These are phyloP conservation scores for Myoxocephalus aenaeus DNA, from an alignment of 2,797 vertebrate species.

Conservation along the genomic window DNA sequence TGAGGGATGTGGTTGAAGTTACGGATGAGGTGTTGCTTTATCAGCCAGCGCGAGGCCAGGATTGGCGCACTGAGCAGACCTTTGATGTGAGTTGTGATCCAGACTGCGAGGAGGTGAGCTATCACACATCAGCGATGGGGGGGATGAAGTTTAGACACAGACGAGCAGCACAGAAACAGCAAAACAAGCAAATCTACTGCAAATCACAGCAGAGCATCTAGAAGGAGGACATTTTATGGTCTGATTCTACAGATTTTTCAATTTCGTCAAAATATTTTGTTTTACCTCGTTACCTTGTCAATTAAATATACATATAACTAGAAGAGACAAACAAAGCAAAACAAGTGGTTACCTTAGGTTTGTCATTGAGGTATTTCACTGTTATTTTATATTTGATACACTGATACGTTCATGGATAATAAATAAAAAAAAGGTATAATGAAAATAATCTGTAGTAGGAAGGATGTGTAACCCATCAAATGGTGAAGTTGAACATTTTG, in stretches of 20 bases:
- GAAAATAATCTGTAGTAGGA: background rate
- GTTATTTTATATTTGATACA: background rate
- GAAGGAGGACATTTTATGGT: background rate
- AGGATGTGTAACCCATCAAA: background rate
- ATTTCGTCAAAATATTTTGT: background rate
- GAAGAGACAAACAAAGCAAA: background rate
- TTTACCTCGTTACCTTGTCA: background rate
- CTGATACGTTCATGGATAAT: background rate
- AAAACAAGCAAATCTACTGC: slow-evolving; percentile 32
- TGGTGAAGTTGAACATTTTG: background rate
- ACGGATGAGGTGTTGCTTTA: slow-evolving; percentile 62
- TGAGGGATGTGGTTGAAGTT: slow-evolving; percentile 52
- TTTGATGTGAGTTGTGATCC: slow-evolving; percentile 60
- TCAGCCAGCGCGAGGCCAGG: slow-evolving; percentile 39
- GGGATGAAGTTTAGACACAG: slow-evolving; percentile 43
- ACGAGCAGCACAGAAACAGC: slow-evolving; percentile 43
- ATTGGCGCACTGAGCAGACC: slow-evolving; percentile 16
- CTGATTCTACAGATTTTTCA: background rate
- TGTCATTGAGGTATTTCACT: background rate
- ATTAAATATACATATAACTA: background rate
- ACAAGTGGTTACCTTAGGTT: background rate
- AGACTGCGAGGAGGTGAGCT: slow-evolving; percentile 49
- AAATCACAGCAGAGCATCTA: slow-evolving; percentile 22
- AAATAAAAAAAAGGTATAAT: background rate
- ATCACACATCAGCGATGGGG: slow-evolving; percentile 17